phyloP scores from a whole-genome alignment of 2,888 invertebrate species.

The Phania funesta region DNA sequence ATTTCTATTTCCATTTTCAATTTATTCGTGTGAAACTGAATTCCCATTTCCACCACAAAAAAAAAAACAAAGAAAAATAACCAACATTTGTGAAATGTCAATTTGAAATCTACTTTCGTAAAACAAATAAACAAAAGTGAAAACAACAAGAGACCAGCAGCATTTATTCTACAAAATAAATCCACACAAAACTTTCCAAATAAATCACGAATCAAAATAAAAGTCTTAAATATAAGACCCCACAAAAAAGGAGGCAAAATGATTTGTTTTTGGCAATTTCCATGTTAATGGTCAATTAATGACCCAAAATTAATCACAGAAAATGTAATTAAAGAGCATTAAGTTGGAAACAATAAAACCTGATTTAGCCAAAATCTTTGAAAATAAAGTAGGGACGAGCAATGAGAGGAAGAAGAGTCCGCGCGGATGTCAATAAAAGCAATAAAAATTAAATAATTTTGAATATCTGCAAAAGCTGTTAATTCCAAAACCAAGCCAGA shows the following conservation, averaged over 20 bases:
- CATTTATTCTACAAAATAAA: constrained; percentile 27
- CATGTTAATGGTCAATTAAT: constrained; percentile 62
- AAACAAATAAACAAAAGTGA: background rate
- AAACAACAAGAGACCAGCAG: background rate
- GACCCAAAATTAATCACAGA: constrained; percentile 59
- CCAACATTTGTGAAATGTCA: constrained; percentile 55
- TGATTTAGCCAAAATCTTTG: constrained; percentile 41
- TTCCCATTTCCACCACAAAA: constrained; percentile 2
- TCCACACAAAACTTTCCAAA: constrained; percentile 42
- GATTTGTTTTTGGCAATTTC: constrained; percentile 41
- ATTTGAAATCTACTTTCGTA: constrained; percentile 18
- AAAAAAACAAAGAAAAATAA: background rate
- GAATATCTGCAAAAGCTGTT: no score
- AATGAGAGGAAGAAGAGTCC: background rate
- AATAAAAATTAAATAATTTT: no score
- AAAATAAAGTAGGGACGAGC: background rate
- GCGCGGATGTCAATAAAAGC: no score
- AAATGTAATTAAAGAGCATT: constrained; percentile 52
- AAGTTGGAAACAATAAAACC: constrained; percentile 53
- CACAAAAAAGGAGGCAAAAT: constrained; percentile 5
- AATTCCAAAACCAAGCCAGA: no score
- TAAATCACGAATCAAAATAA: constrained; percentile 59
- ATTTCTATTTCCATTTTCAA: constrained; percentile 34
- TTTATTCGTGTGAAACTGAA: constrained; percentile 10
- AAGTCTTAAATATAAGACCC: constrained; percentile 17